Evolutionary conservation across 2,113 vertebrate genomes (phyloP).

Genomic region (Junco hyemalis): DNA sequence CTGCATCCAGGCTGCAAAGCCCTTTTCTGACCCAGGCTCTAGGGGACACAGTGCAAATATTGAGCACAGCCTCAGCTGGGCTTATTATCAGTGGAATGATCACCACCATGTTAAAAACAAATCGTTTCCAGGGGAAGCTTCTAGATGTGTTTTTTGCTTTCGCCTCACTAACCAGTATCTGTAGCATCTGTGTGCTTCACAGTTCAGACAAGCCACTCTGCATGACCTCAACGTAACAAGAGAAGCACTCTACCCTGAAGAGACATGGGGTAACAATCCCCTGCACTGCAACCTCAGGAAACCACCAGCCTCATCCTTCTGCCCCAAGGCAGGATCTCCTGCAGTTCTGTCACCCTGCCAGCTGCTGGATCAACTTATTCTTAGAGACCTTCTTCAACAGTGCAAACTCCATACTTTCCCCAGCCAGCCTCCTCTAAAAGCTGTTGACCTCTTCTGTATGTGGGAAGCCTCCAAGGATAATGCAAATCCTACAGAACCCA

Average conservation of each 20-base stretch:
- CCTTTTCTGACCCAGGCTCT: background rate
- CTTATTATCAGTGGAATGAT: fast-evolving
- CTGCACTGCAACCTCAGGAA: background rate
- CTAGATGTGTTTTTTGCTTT: background rate
- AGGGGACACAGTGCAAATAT: background rate
- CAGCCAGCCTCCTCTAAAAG: background rate
- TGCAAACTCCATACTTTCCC: background rate
- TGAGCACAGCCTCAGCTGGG: background rate
- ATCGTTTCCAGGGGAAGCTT: background rate
- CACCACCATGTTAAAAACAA: background rate
- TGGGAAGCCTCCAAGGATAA: background rate
- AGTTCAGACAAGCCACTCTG: background rate
- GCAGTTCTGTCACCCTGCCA: background rate
- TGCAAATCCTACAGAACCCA: background rate
- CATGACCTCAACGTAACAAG: background rate
- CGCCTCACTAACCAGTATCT: background rate
- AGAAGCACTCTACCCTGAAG: background rate
- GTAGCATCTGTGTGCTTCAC: background rate
- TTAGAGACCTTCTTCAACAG: fast-evolving
- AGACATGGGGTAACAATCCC: background rate
- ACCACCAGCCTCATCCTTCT: background rate
- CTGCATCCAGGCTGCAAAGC: background rate
- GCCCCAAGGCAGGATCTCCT: background rate
- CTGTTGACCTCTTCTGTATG: fast-evolving
- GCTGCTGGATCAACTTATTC: background rate